phyloP scores from a whole-genome alignment of 2,888 invertebrate species.

The Sesia bembeciformis region DNA sequence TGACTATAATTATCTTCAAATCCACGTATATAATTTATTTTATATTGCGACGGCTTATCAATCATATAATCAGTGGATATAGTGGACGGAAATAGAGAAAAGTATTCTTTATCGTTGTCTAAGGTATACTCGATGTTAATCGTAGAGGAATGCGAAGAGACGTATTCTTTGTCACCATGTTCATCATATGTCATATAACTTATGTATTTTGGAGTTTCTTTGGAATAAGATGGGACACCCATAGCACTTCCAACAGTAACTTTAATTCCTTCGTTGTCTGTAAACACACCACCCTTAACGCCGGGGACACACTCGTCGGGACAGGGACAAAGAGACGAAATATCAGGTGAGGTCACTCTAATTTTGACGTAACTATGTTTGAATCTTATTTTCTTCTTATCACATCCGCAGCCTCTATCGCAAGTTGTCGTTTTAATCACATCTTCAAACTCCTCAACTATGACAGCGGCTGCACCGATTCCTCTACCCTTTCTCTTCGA shows the following conservation, averaged over 20 bases:
- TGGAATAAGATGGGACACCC: slow-evolving; percentile 22
- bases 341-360: slow-evolving; percentile 47
- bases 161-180: neutral
- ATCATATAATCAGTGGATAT: neutral
- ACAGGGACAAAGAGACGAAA: slow-evolving; percentile 43
- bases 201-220: neutral
- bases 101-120: no score
- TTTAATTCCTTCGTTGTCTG: slow-evolving; percentile 48
- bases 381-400: slow-evolving; percentile 51
- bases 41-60: neutral
- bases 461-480: slow-evolving; percentile 14
- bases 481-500: slow-evolving; percentile 10
- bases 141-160: neutral
- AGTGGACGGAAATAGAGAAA: neutral
- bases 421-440: slow-evolving; percentile 42
- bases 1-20: no score
- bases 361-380: slow-evolving; percentile 55
- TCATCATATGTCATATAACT: neutral
- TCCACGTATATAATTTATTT: no score
- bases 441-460: slow-evolving; percentile 34
- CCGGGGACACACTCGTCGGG: slow-evolving; percentile 45
- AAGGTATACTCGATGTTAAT: neutral
- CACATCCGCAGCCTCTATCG: slow-evolving; percentile 47
- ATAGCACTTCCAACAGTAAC: slow-evolving; percentile 43
- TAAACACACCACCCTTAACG: slow-evolving; percentile 38